A percentile compares a stretch with the other conserved stretches of the same genome.
Conservation (phyloP, 2,113 vertebrate genomes). For the Catharus minimus region DNA sequence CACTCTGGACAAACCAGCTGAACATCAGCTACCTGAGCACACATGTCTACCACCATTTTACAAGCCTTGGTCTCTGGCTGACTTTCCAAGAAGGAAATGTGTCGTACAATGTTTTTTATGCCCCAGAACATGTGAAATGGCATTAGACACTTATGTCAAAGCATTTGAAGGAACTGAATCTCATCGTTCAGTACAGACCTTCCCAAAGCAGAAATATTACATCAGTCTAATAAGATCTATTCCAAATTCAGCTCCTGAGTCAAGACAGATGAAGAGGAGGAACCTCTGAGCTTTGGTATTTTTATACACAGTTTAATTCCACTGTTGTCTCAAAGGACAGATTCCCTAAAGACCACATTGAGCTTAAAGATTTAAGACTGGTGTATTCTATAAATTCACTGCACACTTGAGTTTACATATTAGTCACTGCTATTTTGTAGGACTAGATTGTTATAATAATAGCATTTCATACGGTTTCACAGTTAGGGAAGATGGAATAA, state of each 20-base stretch:
- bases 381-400: not conserved
- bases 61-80: not conserved
- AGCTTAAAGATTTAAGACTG: not conserved
- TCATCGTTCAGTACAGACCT: not conserved
- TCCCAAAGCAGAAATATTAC: not conserved
- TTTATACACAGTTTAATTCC: not conserved
- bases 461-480: constrained; percentile 23
- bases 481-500: constrained; percentile 37
- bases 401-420: constrained; percentile 5
- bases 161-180: not conserved
- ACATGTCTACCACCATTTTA: rapidly evolving
- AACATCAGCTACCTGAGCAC: not conserved
- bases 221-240: not conserved
- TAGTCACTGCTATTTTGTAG: constrained; percentile 23
- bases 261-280: not conserved
- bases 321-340: not conserved
- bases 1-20: not conserved
- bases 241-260: not conserved
- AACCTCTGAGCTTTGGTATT: not conserved
- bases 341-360: not conserved
- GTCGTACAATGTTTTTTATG: rapidly evolving
- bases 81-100: not conserved
- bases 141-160: not conserved
- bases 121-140: not conserved
- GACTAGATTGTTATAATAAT: not conserved